Evolutionary conservation across 1,140 invertebrate species (phyloP), one percentile per base, ranked within the genome.

Genomic region (Adelges cooleyi): DNA sequence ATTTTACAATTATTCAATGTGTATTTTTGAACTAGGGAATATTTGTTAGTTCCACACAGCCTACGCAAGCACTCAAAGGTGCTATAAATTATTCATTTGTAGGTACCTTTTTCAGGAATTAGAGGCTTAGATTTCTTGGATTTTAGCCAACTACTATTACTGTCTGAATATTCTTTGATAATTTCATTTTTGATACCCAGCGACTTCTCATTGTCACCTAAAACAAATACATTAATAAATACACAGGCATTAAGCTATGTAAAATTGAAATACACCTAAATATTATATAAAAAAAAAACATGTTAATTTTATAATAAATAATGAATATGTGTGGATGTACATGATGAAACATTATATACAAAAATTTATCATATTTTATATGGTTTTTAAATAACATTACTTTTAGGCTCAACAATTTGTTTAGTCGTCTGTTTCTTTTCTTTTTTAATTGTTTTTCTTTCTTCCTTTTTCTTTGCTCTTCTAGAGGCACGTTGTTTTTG

Each of bases 131-230:
- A 53, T 67, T 78, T 77, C 70, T 82, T 83, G 6, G 79, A 80
- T 71, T 82, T 86, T 49, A 87, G 71, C 85, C 84, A 86, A 50
- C 75, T 72, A 49, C 81, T 79, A 71, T 87, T 86, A 33, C 86
- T 82, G 78, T 87, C 84, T 54, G 82, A 80, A 68, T 80, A 85
- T 20, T 80, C 83, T 76, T 69, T 72, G 8, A 40, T 42, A 56
- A 59, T 65, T 25, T 69, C 54, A 29, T 17, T 49, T 62, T 52
- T 56, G 17, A 25, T 48, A 52, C 51, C 67, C 0, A 51, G 9
- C 38, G 42, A 62, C 33, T 48, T 29, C 4, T 33, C 40, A 48
- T 29, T 59, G 18, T 9, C 27, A 29, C 33, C 56, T 62, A 11
- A 8, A 62, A 53, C 17, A 36, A 62, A 15, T 59, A 20, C 3